These are phyloP conservation scores for Alces alces DNA, from an alignment of 2,113 vertebrate species.

Conservation along the genomic window DNA sequence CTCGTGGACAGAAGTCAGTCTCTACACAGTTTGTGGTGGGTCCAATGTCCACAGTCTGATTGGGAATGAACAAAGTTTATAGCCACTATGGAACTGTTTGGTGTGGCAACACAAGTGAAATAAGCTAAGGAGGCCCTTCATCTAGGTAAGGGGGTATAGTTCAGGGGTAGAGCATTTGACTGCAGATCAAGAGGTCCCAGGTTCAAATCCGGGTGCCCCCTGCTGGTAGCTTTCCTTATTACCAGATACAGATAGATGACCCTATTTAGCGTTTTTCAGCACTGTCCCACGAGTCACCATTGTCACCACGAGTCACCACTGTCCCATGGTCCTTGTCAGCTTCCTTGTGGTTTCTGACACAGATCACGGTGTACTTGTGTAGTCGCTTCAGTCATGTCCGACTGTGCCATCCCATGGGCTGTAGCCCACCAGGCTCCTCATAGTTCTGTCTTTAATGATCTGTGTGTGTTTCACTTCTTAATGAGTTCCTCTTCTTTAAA, in stretches of 20 bases:
- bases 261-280: too few relatives aligned
- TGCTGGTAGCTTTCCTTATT: background rate
- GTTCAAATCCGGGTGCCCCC: background rate
- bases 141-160: fast-evolving
- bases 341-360: background rate
- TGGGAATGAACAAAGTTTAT: background rate
- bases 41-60: background rate
- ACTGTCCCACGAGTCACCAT: background rate
- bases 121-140: fast-evolving
- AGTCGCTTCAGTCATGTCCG: background rate
- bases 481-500: background rate
- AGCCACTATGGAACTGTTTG: background rate
- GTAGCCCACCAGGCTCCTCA: background rate
- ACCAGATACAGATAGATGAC: background rate
- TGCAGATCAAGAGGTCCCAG: background rate
- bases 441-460: background rate
- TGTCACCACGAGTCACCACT: fast-evolving
- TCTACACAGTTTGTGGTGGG: background rate
- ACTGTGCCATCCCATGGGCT: background rate
- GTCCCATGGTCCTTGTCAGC: fast-evolving
- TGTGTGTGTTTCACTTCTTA: background rate
- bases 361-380: fast-evolving
- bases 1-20: background rate
- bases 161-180: background rate
- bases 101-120: background rate